phyloP scores from a whole-genome alignment of 2,888 invertebrate genomes.

The Dicyrtomina minuta region DNA sequence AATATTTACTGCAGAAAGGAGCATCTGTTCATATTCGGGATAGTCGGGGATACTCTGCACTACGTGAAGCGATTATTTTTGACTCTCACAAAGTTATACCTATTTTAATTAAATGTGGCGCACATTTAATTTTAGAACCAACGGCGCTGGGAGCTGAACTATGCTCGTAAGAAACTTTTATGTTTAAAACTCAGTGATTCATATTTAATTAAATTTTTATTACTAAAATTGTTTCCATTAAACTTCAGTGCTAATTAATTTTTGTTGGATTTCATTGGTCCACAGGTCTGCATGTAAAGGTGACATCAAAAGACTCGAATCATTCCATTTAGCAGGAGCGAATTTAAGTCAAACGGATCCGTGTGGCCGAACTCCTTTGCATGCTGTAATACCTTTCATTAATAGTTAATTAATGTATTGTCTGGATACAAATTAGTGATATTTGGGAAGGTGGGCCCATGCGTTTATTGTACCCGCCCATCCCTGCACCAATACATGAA shows the following conservation, averaged over 20 bases:
- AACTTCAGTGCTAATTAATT: neutral
- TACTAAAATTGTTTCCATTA: neutral
- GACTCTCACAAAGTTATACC: slow-evolving; percentile 68
- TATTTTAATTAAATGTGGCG: slow-evolving; percentile 71
- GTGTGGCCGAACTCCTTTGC: slow-evolving; percentile 68
- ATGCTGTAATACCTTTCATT: slow-evolving; percentile 64
- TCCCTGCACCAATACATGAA: too few species aligned
- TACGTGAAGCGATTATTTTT: slow-evolving; percentile 69
- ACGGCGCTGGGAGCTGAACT: slow-evolving; percentile 68
- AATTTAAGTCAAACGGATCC: slow-evolving; percentile 66
- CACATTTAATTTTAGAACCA: slow-evolving; percentile 66
- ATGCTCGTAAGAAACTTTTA: slow-evolving; percentile 59
- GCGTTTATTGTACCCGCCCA: too few species aligned
- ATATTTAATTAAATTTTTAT: slow-evolving; percentile 20
- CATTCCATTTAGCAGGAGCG: slow-evolving; percentile 68
- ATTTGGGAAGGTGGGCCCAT: too few species aligned
- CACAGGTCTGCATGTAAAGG: slow-evolving; percentile 59
- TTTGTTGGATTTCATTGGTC: slow-evolving; percentile 18
- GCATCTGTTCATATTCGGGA: slow-evolving; percentile 80
- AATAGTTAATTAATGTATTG: too few species aligned
- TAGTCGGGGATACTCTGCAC: slow-evolving; percentile 68
- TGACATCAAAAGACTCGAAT: slow-evolving; percentile 62
- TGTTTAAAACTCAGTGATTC: slow-evolving; percentile 2
- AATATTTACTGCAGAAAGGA: slow-evolving; percentile 73
- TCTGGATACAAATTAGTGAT: too few species aligned